Evolutionary conservation across 2,113 vertebrate genomes (phyloP), one percentile per base, ranked within the genome.

Genomic region (Tragulus kanchil): DNA sequence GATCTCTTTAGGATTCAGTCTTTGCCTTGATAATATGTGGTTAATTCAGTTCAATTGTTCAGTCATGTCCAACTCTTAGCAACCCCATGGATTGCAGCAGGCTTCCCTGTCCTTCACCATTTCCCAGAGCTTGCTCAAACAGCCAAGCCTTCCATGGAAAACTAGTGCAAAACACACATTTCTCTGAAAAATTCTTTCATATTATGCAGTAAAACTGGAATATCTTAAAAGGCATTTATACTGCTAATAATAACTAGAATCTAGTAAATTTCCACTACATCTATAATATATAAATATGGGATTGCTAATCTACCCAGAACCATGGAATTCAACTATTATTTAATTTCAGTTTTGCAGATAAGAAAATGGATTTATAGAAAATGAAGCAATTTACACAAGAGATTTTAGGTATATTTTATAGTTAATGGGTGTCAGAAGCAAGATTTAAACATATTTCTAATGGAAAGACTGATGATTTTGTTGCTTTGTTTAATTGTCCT

Each of bases 401-500:
- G 3, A 87, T 69, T 93, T 71, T 94, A 77, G 8, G 1, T 69
- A 64, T n/a, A 36, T 31, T 87, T 16, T 36, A 48, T 16, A 73
- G 13, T 69, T 65, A 25, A 17, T 59, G 10, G 8, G 5, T 62
- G n/a, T 4, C 2, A 52, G 2, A 14, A 64, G 42, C 1, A 84
- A 50, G 11, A 67, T 67, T 81, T 77, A 73, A 95, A 77, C 1
- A 2, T 45, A n/a, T 62, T 85, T 69, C 50, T 84, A 42, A 83
- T 26, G 62, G 21, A 3, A 81, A 91, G 54, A 52, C 23, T 84
- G 25, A 36, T 62, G 23, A 25, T 88, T 61, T 81, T n/a, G 9
- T 87, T 73, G 93, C 15, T n/a, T 86, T 79, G 17, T 69, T 92
- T 36, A 59, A 62, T 95, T n/a, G 62, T 65, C 21, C 42, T 59